phyloP scores from a whole-genome alignment of 2,113 vertebrate species.

The Haemorhous mexicanus region DNA sequence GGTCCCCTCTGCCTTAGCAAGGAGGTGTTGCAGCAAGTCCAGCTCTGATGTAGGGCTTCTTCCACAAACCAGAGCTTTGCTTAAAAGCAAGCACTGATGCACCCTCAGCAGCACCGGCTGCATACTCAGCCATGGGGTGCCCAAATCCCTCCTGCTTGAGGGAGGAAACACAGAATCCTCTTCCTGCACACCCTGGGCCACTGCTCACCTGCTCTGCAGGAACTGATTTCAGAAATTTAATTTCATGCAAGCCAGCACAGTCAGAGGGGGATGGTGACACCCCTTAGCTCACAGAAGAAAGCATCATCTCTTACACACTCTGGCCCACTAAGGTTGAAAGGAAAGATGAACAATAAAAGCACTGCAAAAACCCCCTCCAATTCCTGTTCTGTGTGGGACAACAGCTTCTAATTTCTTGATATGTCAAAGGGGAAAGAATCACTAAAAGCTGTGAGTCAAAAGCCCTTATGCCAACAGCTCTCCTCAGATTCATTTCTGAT shows the following conservation, averaged over 20 bases:
- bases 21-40: not conserved
- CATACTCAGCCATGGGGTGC: fast-evolving
- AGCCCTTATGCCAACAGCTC: not conserved
- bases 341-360: not conserved
- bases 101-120: not conserved
- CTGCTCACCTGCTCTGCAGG: not conserved
- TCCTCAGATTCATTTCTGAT: not conserved
- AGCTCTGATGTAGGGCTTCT: not conserved
- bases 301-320: not conserved
- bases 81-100: not conserved
- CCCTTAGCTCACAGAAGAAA: not conserved
- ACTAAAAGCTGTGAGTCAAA: not conserved
- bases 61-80: not conserved
- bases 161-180: not conserved
- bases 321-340: not conserved
- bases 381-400: not conserved
- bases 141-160: not conserved
- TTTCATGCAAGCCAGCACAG: not conserved
- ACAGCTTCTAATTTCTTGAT: not conserved
- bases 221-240: not conserved
- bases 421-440: not conserved
- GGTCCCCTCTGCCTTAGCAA: not conserved
- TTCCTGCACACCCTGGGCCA: fast-evolving
- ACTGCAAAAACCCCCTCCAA: not conserved
- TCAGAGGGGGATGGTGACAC: not conserved